A percentile compares a stretch with the other conserved stretches of the same genome.
Evolutionary conservation across 2,797 vertebrate genomes (phyloP).

Genomic region (Leucoraja ocellata): DNA sequence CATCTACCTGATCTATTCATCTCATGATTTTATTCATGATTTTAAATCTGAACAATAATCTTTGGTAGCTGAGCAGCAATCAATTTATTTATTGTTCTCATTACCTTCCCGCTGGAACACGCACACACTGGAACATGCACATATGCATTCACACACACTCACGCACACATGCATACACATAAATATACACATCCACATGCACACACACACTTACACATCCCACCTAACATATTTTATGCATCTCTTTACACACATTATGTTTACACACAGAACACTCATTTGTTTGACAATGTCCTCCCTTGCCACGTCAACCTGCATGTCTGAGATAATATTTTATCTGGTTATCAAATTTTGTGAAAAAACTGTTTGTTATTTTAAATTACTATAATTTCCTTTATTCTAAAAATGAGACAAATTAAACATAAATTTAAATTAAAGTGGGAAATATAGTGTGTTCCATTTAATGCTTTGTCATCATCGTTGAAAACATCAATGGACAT

Average conservation of each 20-base stretch:
- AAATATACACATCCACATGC: too few species aligned
- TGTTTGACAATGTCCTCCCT: too few species aligned
- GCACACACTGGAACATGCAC: too few species aligned
- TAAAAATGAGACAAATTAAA: neutral
- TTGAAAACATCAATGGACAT: too few species aligned
- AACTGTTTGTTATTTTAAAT: neutral
- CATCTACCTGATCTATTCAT: too few species aligned
- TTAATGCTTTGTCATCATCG: neutral
- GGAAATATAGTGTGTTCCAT: neutral
- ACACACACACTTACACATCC: too few species aligned
- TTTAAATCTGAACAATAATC: conserved; percentile 30
- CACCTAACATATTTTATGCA: too few species aligned
- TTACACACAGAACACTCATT: neutral
- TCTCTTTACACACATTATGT: too few species aligned
- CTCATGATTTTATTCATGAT: too few species aligned
- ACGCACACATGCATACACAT: too few species aligned
- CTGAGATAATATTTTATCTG: neutral
- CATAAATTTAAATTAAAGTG: neutral
- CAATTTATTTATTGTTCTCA: neutral
- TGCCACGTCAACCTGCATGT: neutral
- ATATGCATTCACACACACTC: too few species aligned
- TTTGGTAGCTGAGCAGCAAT: neutral
- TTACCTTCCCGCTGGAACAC: too few species aligned
- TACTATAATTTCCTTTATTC: neutral
- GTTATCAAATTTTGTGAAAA: neutral